phyloP scores from a whole-genome alignment of 1,140 invertebrate genomes.

The Heterodera schachtii region DNA sequence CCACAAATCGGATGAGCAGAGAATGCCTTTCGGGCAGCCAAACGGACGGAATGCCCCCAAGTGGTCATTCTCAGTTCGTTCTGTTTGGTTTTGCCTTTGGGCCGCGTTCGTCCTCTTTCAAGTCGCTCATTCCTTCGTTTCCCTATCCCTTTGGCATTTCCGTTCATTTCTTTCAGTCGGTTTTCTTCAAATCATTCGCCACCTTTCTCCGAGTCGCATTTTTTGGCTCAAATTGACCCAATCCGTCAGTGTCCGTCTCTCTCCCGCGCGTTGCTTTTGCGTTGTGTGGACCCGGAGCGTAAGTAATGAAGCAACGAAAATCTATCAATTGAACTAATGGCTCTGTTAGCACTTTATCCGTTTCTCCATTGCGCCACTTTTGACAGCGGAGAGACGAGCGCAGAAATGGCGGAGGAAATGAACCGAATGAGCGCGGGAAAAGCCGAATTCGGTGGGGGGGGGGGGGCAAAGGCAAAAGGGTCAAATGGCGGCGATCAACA shows the following conservation, averaged over 20 bases:
- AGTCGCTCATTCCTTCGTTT: too few relatives aligned
- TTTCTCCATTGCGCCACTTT: slow-evolving; percentile 57
- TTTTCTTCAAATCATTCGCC: background rate
- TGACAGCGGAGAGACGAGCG: slow-evolving; percentile 6
- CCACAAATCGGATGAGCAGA: background rate
- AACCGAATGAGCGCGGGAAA: background rate
- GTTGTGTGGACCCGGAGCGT: slow-evolving; percentile 60
- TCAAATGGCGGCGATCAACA: too few relatives aligned
- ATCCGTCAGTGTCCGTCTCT: slow-evolving; percentile 18
- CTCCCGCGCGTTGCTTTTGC: slow-evolving; percentile 51
- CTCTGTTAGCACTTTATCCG: slow-evolving; percentile 51
- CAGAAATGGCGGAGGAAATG: background rate
- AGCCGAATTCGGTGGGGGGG: slow-evolving; percentile 23
- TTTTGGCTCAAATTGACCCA: background rate
- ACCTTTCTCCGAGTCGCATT: background rate
- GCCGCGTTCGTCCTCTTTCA: too few relatives aligned
- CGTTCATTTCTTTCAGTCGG: background rate
- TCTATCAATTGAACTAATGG: background rate
- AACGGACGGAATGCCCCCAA: background rate
- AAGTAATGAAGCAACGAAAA: slow-evolving; percentile 13
- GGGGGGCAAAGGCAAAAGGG: background rate
- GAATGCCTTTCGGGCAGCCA: background rate
- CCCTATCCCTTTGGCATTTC: background rate
- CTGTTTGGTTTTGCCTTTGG: slow-evolving; percentile 17
- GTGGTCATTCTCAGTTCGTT: slow-evolving; percentile 1